These are phyloP conservation scores for Tachystola acroxantha DNA, from an alignment of 2,888 invertebrate species.

Conservation along the genomic window DNA sequence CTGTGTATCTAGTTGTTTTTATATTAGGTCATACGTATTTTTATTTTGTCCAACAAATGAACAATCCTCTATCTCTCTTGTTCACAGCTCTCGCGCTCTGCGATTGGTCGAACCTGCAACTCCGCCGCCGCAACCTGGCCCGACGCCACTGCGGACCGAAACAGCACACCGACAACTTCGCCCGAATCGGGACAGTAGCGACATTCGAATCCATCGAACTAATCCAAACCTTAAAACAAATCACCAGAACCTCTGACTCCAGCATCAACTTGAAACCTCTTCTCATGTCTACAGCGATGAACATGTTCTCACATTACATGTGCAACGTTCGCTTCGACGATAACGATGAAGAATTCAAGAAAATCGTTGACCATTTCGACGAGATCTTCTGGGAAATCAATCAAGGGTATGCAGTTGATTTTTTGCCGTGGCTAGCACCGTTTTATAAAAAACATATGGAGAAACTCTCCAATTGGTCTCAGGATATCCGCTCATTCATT, in stretches of 20 bases:
- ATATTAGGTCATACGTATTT: no score
- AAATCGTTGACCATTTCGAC: conserved; percentile 85
- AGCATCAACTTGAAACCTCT: conserved; percentile 82
- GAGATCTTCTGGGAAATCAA: conserved; percentile 96
- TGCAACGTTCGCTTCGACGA: conserved; percentile 87
- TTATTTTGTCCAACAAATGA: no score
- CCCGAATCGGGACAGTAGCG: conserved; percentile 84
- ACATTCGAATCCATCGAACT: conserved; percentile 81
- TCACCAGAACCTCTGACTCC: conserved; percentile 49
- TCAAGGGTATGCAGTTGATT: conserved; percentile 92
- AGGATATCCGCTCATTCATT: conserved; percentile 85
- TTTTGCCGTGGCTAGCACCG: conserved; percentile 88
- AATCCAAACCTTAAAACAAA: conserved; percentile 71
- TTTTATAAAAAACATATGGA: conserved; percentile 84
- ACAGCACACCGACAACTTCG: conserved; percentile 83
- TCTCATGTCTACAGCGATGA: conserved; percentile 86
- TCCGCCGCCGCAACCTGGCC: conserved; percentile 86
- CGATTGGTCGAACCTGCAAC: conserved; percentile 92
- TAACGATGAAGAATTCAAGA: conserved; percentile 80
- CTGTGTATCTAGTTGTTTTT: no score
- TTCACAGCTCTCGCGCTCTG: conserved; percentile 90
- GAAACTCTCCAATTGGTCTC: conserved; percentile 83
- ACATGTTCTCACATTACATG: conserved; percentile 93
- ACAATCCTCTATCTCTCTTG: conserved; percentile 21
- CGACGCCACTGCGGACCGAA: conserved; percentile 89